Evolutionary conservation across 2,113 vertebrate genomes (phyloP).

Genomic region (Copsychus sechellarum): DNA sequence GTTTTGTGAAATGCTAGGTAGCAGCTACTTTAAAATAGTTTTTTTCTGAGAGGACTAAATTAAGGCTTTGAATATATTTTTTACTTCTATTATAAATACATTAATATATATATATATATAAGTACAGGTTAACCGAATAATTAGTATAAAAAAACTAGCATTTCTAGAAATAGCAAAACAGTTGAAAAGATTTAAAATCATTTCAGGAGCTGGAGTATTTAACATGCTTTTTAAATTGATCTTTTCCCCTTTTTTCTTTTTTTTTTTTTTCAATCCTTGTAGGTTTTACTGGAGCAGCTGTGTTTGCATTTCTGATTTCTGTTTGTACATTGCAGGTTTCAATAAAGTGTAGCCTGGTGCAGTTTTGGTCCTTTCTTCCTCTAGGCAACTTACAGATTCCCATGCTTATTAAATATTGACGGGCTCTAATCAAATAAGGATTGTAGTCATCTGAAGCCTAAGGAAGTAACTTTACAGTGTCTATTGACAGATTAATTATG

Average conservation of each 20-base stretch:
- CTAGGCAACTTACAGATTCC: conserved; percentile 49
- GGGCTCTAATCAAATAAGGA: conserved; percentile 19
- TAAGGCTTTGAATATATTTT: background rate
- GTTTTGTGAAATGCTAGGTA: background rate
- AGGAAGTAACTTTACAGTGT: conserved; percentile 26
- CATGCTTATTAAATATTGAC: conserved; percentile 61
- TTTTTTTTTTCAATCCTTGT: background rate
- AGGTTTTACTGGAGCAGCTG: conserved; percentile 26
- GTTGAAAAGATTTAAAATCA: conserved; percentile 30
- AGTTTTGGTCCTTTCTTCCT: conserved; percentile 11
- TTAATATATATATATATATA: background rate
- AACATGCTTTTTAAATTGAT: conserved; percentile 21
- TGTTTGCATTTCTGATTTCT: conserved; percentile 67
- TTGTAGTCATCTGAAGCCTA: conserved; percentile 26
- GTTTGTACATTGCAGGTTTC: conserved; percentile 52
- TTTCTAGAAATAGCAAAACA: background rate
- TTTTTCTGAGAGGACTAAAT: background rate
- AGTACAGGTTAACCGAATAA: background rate
- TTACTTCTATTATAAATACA: background rate
- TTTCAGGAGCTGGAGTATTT: conserved; percentile 31
- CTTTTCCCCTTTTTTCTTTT: background rate
- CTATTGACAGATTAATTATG: conserved; percentile 21
- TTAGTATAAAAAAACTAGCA: background rate
- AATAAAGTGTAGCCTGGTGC: conserved; percentile 35
- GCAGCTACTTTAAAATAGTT: background rate